A percentile compares a stretch with the other conserved stretches of the same genome.
These are phyloP conservation scores for Cotesia vestalis DNA, from an alignment of 1,140 invertebrate genomes.

Conservation along the genomic window DNA sequence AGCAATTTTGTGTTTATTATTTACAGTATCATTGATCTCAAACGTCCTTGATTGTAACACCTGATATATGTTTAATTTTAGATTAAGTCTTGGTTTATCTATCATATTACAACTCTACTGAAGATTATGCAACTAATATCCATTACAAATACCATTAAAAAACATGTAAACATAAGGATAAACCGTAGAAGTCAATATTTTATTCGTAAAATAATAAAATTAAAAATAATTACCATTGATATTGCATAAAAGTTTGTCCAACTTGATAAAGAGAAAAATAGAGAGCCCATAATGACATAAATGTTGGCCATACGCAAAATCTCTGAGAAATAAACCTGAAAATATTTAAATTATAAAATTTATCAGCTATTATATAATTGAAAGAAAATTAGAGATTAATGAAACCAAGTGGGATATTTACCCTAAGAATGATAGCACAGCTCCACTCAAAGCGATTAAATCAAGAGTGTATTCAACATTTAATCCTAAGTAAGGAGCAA, in stretches of 20 bases:
- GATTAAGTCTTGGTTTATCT: conserved; percentile 29
- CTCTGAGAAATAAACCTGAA: conserved; percentile 73
- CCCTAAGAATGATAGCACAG: conserved; percentile 74
- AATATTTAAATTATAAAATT: conserved; percentile 44
- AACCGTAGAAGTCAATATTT: neutral
- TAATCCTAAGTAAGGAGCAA: conserved; percentile 74
- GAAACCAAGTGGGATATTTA: conserved; percentile 50
- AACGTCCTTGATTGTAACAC: conserved; percentile 30
- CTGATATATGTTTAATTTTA: conserved; percentile 22
- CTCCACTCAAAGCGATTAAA: conserved; percentile 74
- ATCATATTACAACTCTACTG: conserved; percentile 36
- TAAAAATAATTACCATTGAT: conserved; percentile 74
- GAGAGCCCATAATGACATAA: conserved; percentile 74
- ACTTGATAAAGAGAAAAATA: conserved; percentile 83
- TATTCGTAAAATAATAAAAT: neutral
- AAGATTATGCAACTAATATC: conserved; percentile 36
- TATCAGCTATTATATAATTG: conserved; percentile 3
- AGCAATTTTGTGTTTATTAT: neutral
- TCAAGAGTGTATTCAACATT: conserved; percentile 78
- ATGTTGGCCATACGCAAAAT: conserved; percentile 72
- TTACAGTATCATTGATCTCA: conserved; percentile 14
- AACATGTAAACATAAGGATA: conserved; percentile 6
- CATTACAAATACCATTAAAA: conserved; percentile 26
- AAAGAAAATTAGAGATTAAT: no score
- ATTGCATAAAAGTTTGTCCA: conserved; percentile 80